These are phyloP conservation scores for Nannospalax galili DNA, from an alignment of 2,113 vertebrate genomes.

Conservation along the genomic window DNA sequence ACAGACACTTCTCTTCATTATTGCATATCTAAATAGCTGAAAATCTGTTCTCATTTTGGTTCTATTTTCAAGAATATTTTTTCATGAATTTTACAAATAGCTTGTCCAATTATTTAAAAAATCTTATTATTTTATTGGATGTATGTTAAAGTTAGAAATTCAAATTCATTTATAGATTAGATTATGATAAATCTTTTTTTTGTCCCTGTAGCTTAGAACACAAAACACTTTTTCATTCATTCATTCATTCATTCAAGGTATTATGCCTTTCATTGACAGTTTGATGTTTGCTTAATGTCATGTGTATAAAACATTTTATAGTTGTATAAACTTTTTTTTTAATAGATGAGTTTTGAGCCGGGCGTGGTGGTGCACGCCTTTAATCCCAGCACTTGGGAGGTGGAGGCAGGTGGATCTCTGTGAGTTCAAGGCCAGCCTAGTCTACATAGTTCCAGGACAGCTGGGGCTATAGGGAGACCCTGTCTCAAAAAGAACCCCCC, in stretches of 20 bases:
- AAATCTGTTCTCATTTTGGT: background rate
- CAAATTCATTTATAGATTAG: slow-evolving; percentile 25
- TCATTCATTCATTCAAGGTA: slow-evolving; percentile 14
- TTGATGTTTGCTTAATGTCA: background rate
- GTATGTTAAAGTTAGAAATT: slow-evolving; percentile 1
- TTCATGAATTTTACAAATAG: background rate
- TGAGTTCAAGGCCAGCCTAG: background rate
- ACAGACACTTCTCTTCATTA: background rate
- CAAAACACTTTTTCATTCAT: background rate
- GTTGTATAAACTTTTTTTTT: background rate
- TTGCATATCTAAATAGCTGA: background rate
- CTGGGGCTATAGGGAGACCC: background rate
- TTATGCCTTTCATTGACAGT: background rate
- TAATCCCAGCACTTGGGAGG: background rate
- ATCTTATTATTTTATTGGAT: background rate
- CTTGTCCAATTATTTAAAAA: background rate
- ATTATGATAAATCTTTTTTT: slow-evolving; percentile 22
- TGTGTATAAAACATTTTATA: background rate
- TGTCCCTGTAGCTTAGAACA: background rate
- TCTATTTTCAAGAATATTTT: background rate
- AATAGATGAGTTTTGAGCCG: background rate
- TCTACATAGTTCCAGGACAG: background rate
- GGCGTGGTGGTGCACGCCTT: no score
- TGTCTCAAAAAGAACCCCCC: background rate
- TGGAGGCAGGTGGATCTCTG: background rate